These are phyloP conservation scores for Atrina japonica DNA, from an alignment of 2,888 invertebrate species.

Conservation along the genomic window DNA sequence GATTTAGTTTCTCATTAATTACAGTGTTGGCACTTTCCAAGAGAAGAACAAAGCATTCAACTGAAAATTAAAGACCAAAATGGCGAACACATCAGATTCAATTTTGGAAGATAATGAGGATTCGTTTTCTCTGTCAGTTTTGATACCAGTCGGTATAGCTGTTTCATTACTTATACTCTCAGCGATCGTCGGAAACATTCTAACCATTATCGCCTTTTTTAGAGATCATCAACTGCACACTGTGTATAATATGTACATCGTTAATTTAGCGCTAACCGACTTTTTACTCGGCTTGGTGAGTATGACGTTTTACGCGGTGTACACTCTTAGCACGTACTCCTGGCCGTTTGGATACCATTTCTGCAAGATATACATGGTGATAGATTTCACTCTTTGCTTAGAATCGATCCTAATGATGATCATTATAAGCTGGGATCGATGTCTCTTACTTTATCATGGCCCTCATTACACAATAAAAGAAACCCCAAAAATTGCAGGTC, in stretches of 20 bases:
- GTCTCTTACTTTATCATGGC: constrained; percentile 56
- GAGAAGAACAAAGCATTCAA: too few relatives aligned
- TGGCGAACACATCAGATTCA: not conserved
- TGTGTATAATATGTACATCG: constrained; percentile 62
- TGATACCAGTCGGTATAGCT: constrained; percentile 43
- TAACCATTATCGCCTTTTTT: constrained; percentile 59
- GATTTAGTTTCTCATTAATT: too few relatives aligned
- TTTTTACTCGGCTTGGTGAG: constrained; percentile 57
- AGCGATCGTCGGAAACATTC: constrained; percentile 59
- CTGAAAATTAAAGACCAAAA: too few relatives aligned
- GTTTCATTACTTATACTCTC: constrained; percentile 49
- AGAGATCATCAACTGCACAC: constrained; percentile 56
- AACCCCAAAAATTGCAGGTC: constrained; percentile 48
- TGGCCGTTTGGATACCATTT: constrained; percentile 65
- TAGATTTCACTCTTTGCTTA: constrained; percentile 62
- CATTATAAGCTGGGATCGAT: constrained; percentile 62
- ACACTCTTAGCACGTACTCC: constrained; percentile 49
- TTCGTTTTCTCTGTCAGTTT: constrained; percentile 11
- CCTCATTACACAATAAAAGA: constrained; percentile 50
- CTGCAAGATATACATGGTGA: constrained; percentile 61
- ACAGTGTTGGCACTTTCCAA: too few relatives aligned
- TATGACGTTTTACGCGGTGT: constrained; percentile 65
- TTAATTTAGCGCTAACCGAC: constrained; percentile 64
- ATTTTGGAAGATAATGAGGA: constrained; percentile 7
- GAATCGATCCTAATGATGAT: constrained; percentile 62